Conservation (phyloP, 1,140 invertebrate species). For the Charaxes varanes region DNA sequence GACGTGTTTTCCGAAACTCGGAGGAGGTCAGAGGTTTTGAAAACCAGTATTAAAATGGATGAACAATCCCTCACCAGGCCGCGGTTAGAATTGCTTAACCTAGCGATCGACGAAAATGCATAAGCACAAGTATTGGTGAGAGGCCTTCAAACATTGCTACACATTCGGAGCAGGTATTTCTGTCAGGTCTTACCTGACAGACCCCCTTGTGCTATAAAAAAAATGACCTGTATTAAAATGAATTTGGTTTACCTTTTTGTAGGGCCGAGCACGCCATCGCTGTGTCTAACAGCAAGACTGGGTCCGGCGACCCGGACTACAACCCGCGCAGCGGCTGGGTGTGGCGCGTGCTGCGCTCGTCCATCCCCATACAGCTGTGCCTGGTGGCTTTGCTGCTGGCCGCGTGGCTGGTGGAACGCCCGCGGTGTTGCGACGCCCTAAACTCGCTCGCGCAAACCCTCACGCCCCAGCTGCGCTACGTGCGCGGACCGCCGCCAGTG, state of each 20-base stretch:
- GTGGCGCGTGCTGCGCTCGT: constrained; percentile 84
- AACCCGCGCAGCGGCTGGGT: constrained; percentile 78
- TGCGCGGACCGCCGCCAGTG: constrained; percentile 89
- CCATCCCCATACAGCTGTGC: constrained; percentile 88
- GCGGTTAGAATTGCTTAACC: no score
- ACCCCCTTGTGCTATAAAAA: no score
- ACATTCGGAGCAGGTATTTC: no score
- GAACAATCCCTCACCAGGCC: no score
- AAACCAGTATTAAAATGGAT: no score
- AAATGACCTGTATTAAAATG: no score
- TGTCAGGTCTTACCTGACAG: no score
- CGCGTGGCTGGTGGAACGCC: constrained; percentile 86
- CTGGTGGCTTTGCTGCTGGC: constrained; percentile 87
- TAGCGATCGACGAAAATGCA: no score
- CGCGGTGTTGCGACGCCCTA: constrained; percentile 87
- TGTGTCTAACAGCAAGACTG: constrained; percentile 44
- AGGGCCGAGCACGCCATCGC: constrained; percentile 33
- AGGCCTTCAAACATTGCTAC: no score
- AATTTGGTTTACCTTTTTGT: constrained; percentile 25
- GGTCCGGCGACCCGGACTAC: constrained; percentile 55
- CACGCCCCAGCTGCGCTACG: constrained; percentile 88
- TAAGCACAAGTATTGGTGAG: no score
- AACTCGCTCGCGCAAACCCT: constrained; percentile 89
- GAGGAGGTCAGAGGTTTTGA: no score
- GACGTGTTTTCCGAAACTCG: no score